Evolutionary conservation across 2,113 vertebrate species (phyloP).

Genomic region (Solea senegalensis): DNA sequence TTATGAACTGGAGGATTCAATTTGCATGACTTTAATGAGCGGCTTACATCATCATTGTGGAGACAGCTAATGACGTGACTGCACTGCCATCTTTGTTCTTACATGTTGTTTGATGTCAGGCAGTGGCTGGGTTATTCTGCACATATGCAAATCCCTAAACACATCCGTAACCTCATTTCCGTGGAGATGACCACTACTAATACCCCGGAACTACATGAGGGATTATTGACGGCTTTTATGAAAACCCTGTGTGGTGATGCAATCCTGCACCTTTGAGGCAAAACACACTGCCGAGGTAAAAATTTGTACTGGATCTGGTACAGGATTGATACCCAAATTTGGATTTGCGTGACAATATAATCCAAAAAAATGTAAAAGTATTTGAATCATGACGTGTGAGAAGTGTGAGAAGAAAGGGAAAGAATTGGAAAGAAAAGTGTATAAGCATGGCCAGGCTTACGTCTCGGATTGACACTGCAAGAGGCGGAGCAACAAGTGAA

Average conservation of each 20-base stretch:
- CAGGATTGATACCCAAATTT: no score
- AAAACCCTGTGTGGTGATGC: conserved; percentile 62
- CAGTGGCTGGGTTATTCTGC: conserved; percentile 24
- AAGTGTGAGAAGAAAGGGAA: no score
- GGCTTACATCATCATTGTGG: no score
- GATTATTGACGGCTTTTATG: conserved; percentile 56
- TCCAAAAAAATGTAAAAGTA: no score
- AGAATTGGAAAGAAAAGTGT: background rate
- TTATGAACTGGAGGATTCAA: no score
- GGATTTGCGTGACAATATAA: no score
- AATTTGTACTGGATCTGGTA: background rate
- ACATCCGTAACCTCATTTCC: conserved; percentile 63
- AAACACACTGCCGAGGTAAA: background rate
- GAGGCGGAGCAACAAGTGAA: conserved; percentile 91
- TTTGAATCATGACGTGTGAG: no score
- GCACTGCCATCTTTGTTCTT: background rate
- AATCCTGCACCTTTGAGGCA: conserved; percentile 5
- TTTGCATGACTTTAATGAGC: no score
- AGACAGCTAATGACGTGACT: background rate
- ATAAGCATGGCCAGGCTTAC: conserved; percentile 56
- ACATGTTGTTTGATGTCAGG: background rate
- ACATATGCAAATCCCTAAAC: conserved; percentile 67
- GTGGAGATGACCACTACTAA: conserved; percentile 43
- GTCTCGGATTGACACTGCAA: conserved; percentile 86
- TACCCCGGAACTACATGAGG: conserved; percentile 7